Conservation (phyloP, 2,113 vertebrate genomes). For the Xiphophorus maculatus region DNA sequence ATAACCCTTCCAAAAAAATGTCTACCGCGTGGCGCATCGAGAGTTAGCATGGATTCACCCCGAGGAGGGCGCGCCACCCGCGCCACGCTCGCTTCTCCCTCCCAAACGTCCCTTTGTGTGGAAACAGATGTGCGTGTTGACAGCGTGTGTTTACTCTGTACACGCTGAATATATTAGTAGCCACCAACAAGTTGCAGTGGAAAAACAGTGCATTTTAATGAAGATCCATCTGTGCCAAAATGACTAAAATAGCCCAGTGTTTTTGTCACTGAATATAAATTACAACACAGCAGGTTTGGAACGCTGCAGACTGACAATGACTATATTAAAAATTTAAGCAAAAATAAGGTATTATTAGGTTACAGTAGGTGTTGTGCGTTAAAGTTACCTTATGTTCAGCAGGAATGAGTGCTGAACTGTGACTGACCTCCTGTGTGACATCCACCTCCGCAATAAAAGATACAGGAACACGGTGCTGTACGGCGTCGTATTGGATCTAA, state of each 20-base stretch:
- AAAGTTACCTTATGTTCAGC: neutral
- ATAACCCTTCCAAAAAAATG: constrained; percentile 20
- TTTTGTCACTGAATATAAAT: constrained; percentile 36
- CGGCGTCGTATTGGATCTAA: neutral
- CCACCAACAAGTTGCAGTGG: constrained; percentile 4
- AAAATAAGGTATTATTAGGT: neutral
- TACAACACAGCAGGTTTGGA: neutral
- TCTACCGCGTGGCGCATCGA: neutral
- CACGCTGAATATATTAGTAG: constrained; percentile 40
- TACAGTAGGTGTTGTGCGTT: neutral
- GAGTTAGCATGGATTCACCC: neutral
- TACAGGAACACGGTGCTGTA: neutral
- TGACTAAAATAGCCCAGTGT: constrained; percentile 26
- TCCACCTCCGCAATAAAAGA: neutral
- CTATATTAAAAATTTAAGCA: neutral
- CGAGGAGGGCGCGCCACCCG: neutral
- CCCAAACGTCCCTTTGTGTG: constrained; percentile 20
- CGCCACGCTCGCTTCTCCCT: neutral
- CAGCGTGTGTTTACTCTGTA: constrained; percentile 23
- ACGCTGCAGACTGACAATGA: neutral
- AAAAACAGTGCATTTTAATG: constrained; percentile 50
- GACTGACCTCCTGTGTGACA: neutral
- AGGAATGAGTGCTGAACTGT: neutral
- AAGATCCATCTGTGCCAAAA: constrained; percentile 35
- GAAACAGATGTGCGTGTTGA: constrained; percentile 23